phyloP scores from a whole-genome alignment of 2,888 invertebrate species.

The Iselma pallidipennis region DNA sequence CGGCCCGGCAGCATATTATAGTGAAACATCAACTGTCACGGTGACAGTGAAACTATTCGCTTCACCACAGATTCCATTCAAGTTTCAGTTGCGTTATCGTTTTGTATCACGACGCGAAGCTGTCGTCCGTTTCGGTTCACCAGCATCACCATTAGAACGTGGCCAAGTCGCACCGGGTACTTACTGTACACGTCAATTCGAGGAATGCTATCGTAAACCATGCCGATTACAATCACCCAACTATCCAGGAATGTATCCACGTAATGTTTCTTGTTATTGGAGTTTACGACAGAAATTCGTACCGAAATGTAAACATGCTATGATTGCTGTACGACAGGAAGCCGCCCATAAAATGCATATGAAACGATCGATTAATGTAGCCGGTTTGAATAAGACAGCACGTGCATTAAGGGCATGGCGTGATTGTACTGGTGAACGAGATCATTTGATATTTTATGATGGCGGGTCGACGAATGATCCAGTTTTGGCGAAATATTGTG shows the following conservation, averaged over 20 bases:
- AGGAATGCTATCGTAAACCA: conserved; percentile 81
- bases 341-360: conserved; percentile 74
- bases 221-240: conserved; percentile 89
- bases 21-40: conserved; percentile 87
- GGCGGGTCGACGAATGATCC: conserved; percentile 82
- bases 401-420: conserved; percentile 78
- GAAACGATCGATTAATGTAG: conserved; percentile 68
- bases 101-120: conserved; percentile 81
- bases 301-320: conserved; percentile 88
- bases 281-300: conserved; percentile 83
- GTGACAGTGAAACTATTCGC: conserved; percentile 80
- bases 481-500: conserved; percentile 84
- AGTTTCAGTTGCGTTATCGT: conserved; percentile 78
- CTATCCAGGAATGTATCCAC: conserved; percentile 85
- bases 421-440: conserved; percentile 80
- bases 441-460: conserved; percentile 85
- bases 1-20: conserved; percentile 83
- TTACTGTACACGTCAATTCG: conserved; percentile 76
- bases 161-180: conserved; percentile 74
- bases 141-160: conserved; percentile 76
- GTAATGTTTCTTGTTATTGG: conserved; percentile 92
- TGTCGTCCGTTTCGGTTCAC: conserved; percentile 76
- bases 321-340: conserved; percentile 83
- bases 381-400: conserved; percentile 70
- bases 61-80: conserved; percentile 75